Evolutionary conservation across 2,888 invertebrate species (phyloP), one percentile per base, ranked within the genome.

Genomic region (Aproaerema taeniolella): DNA sequence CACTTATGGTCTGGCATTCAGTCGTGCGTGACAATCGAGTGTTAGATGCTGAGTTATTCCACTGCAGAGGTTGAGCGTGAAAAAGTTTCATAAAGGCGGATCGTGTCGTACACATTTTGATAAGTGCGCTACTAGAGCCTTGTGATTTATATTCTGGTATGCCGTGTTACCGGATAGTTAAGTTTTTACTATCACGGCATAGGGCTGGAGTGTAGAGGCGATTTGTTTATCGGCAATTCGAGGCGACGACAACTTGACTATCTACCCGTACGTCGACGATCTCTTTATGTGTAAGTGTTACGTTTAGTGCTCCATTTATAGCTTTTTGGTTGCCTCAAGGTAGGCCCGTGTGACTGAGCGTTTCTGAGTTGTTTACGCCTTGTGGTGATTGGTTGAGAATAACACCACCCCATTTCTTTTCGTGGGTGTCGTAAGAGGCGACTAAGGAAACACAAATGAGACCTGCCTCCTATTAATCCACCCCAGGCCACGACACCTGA

Each of bases 161-260:
- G 67, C 76, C 81, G 72, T 85, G 85, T 79, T 66, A 64, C 70
- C 67, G 67, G 78, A 83, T 82, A 82, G 79, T 83, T 82, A 79
- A 79, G 67, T 70, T 83, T 82, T 82, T 81, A 83, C 65, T 66
- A 70, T 67, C 77, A 68, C 70, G 80, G 82, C 79, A 82, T 69
- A 71, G 74, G 74, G 64, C 60, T 67, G 70, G n/a, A 76, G 74
- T 78, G 67, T 63, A 69, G 63, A 70, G 65, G 67, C 70, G 76
- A 78, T 77, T 79, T 78, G 81, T 81, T 80, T 83, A 85, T 82
- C 79, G 71, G 58, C 60, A 55, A 51, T 56, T 51, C 62, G 63
- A 73, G 58, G 76, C 73, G 83, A 70, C 77, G 81, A 83, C 82
- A 83, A 68, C 63, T 64, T 71, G 64, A 65, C 61, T 55, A 81